Evolutionary conservation across 2,888 invertebrate genomes (phyloP).

Genomic region (Hedya salicella): DNA sequence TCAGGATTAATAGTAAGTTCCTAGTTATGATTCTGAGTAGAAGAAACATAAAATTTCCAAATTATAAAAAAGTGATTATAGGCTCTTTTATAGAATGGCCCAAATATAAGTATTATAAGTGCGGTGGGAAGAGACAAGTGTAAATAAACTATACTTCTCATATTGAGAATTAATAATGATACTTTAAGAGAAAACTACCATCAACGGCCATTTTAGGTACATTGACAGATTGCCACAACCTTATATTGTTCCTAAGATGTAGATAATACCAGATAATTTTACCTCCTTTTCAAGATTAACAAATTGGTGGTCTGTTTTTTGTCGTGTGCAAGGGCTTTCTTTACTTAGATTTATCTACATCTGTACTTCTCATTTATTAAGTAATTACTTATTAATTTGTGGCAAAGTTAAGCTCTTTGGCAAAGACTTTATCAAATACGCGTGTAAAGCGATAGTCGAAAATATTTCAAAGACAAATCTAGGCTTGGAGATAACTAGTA

Average conservation of each 20-base stretch:
- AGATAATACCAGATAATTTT: conserved; percentile 5
- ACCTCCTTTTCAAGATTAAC: too few species aligned
- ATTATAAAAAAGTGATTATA: too few species aligned
- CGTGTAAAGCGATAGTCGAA: conserved; percentile 6
- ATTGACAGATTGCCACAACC: neutral
- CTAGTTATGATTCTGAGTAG: too few species aligned
- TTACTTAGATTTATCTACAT: neutral
- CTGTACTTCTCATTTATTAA: too few species aligned
- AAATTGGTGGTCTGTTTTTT: too few species aligned
- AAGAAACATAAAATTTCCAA: too few species aligned
- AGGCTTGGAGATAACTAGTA: too few species aligned
- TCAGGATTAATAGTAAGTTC: too few species aligned
- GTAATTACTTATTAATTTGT: neutral
- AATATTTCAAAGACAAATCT: neutral
- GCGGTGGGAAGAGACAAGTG: neutral
- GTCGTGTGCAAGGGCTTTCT: too few species aligned
- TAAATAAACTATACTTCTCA: neutral
- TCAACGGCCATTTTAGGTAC: neutral
- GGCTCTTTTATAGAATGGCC: too few species aligned
- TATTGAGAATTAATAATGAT: too few species aligned
- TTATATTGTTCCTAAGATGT: neutral
- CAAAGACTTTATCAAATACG: neutral
- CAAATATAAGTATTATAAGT: too few species aligned
- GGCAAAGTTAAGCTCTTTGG: neutral
- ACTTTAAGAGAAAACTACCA: neutral